Percentiles rank a stretch among this genome's conserved stretches.
Conservation (phyloP, 2,113 vertebrate species). For the Syrmaticus mikado region DNA sequence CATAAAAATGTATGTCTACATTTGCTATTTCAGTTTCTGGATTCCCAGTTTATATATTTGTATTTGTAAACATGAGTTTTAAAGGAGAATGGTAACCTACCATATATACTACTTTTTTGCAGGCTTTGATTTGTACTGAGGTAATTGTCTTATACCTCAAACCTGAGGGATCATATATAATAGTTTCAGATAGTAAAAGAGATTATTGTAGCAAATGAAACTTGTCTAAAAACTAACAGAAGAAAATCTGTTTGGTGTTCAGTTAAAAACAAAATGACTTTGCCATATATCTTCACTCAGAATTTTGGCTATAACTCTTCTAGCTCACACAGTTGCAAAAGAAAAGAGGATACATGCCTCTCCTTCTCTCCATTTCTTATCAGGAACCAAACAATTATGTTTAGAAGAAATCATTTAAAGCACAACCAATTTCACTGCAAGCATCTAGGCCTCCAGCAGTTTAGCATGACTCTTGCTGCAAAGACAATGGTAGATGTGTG, state of each 20-base stretch:
- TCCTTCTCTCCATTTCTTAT: slow-evolving; percentile 53
- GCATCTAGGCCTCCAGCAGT: slow-evolving; percentile 66
- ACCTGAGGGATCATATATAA: slow-evolving; percentile 51
- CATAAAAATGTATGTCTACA: background rate
- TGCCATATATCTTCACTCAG: slow-evolving; percentile 40
- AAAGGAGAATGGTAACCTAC: background rate
- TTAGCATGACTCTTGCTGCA: slow-evolving; percentile 56
- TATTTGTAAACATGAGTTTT: background rate
- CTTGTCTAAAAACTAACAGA: slow-evolving; percentile 62
- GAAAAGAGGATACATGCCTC: background rate
- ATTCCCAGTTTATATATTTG: background rate
- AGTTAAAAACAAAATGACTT: slow-evolving; percentile 60
- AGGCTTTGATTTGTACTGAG: slow-evolving; percentile 16
- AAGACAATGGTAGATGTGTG: slow-evolving; percentile 64
- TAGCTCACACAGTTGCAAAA: slow-evolving; percentile 12
- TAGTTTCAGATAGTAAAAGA: slow-evolving; percentile 58
- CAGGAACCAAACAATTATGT: slow-evolving; percentile 72
- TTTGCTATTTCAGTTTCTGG: background rate
- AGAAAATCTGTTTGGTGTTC: slow-evolving; percentile 39
- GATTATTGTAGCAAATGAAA: slow-evolving; percentile 68
- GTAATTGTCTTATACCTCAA: slow-evolving; percentile 29
- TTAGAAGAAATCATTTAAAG: slow-evolving; percentile 73
- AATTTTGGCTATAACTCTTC: slow-evolving; percentile 22
- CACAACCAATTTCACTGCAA: slow-evolving; percentile 70
- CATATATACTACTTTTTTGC: background rate